Evolutionary conservation across 2,113 vertebrate genomes (phyloP).

Genomic region (Xyliphius kryptos): DNA sequence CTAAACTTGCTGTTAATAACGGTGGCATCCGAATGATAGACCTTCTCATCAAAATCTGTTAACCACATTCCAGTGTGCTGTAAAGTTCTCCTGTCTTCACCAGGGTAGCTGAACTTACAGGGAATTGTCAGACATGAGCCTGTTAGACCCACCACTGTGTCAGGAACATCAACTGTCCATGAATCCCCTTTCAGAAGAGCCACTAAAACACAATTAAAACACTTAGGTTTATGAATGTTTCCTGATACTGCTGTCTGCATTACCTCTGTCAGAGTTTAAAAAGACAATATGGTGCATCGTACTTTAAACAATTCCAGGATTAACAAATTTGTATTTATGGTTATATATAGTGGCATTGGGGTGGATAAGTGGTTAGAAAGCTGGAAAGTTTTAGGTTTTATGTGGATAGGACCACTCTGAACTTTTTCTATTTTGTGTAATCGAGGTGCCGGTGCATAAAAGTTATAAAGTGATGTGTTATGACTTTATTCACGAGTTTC

Average conservation of each 20-base stretch:
- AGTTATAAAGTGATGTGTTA: too few relatives aligned
- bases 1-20: slow-evolving; percentile 19
- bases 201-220: slow-evolving; percentile 36
- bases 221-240: not conserved
- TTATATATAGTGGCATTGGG: too few relatives aligned
- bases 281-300: too few relatives aligned
- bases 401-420: too few relatives aligned
- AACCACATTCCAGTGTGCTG: slow-evolving; percentile 51
- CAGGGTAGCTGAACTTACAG: slow-evolving; percentile 54
- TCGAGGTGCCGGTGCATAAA: too few relatives aligned
- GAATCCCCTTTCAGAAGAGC: slow-evolving; percentile 16
- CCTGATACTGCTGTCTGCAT: not conserved
- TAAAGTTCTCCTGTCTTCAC: not conserved
- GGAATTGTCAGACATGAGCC: slow-evolving; percentile 62
- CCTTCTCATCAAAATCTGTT: fast-evolving
- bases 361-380: too few relatives aligned
- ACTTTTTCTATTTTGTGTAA: too few relatives aligned
- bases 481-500: too few relatives aligned
- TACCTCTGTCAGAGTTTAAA: not conserved
- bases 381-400: too few relatives aligned
- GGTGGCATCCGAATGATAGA: slow-evolving; percentile 44
- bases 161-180: slow-evolving; percentile 48
- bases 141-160: slow-evolving; percentile 46
- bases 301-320: too few relatives aligned
- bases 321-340: too few relatives aligned